A percentile compares a stretch with the other conserved stretches of the same genome.
Conservation (phyloP, 1,140 invertebrate species). For the Atopsyche davidsoni region DNA sequence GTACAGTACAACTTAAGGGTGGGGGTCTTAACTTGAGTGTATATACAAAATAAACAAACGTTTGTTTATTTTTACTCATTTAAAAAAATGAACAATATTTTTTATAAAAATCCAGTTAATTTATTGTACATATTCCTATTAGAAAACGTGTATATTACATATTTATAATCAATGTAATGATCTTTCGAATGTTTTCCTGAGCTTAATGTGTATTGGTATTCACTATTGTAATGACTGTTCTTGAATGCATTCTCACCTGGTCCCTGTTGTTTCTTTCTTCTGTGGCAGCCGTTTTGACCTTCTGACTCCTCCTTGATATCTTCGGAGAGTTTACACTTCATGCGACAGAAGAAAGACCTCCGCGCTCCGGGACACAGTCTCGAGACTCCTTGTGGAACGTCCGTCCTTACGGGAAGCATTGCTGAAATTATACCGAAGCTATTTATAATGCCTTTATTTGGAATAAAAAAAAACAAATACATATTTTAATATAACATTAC, state of each 20-base stretch:
- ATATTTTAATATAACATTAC: constrained; percentile 30
- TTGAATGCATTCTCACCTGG: constrained; percentile 50
- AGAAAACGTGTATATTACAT: too few relatives aligned
- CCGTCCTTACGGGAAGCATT: constrained; percentile 86
- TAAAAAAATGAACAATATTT: too few relatives aligned
- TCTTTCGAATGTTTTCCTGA: too few relatives aligned
- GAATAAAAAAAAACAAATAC: constrained; percentile 3
- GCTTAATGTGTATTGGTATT: too few relatives aligned
- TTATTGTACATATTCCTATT: too few relatives aligned
- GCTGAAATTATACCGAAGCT: constrained; percentile 48
- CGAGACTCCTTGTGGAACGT: constrained; percentile 67
- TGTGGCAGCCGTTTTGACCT: constrained; percentile 40
- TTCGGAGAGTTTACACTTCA: constrained; percentile 68
- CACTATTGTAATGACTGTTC: too few relatives aligned
- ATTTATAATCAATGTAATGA: too few relatives aligned
- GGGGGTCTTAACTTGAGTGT: too few relatives aligned
- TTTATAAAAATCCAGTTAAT: too few relatives aligned
- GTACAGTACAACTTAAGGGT: too few relatives aligned
- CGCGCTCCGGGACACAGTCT: constrained; percentile 80
- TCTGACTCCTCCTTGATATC: constrained; percentile 67
- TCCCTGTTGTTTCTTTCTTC: constrained; percentile 60
- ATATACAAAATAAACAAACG: too few relatives aligned
- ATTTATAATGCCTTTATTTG: background rate
- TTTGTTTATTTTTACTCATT: too few relatives aligned
- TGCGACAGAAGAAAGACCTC: constrained; percentile 88